Conservation (phyloP, 2,888 invertebrate species). For the Myopa testacea region DNA sequence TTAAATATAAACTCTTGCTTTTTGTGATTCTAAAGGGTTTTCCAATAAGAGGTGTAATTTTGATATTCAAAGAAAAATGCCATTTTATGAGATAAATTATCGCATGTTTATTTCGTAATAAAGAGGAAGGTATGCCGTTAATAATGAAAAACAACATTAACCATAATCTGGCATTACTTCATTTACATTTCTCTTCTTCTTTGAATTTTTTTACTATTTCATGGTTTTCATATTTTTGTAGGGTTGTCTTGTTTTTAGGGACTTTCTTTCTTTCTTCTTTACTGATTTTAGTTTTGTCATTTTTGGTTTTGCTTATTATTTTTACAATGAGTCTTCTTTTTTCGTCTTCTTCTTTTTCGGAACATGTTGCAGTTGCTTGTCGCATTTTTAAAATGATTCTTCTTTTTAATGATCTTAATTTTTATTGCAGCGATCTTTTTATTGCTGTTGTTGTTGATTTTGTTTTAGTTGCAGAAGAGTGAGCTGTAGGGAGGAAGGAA, state of each 20-base stretch:
- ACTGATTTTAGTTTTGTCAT: conserved; percentile 1
- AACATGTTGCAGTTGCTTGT: conserved; percentile 27
- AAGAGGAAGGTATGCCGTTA: too few species aligned
- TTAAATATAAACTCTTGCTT: too few species aligned
- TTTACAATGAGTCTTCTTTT: too few species aligned
- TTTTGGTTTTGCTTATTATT: background rate
- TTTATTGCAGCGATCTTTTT: conserved; percentile 19
- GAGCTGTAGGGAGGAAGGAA: background rate
- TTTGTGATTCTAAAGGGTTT: too few species aligned
- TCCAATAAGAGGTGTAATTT: too few species aligned
- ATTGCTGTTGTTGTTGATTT: too few species aligned
- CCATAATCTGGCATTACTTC: background rate
- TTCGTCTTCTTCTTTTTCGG: background rate
- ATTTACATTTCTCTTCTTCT: background rate
- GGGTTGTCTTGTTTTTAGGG: background rate
- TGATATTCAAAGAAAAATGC: too few species aligned
- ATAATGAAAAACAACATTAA: too few species aligned
- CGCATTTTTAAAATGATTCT: conserved; percentile 23
- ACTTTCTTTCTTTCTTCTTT: background rate
- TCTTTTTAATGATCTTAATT: too few species aligned
- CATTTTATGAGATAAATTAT: too few species aligned
- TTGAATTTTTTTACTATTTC: background rate
- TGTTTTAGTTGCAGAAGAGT: too few species aligned
- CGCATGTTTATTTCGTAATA: too few species aligned
- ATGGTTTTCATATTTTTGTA: background rate